These are phyloP conservation scores for Crossaster papposus DNA, from an alignment of 53 echinoderm and acorn worm genomes.

Conservation along the genomic window DNA sequence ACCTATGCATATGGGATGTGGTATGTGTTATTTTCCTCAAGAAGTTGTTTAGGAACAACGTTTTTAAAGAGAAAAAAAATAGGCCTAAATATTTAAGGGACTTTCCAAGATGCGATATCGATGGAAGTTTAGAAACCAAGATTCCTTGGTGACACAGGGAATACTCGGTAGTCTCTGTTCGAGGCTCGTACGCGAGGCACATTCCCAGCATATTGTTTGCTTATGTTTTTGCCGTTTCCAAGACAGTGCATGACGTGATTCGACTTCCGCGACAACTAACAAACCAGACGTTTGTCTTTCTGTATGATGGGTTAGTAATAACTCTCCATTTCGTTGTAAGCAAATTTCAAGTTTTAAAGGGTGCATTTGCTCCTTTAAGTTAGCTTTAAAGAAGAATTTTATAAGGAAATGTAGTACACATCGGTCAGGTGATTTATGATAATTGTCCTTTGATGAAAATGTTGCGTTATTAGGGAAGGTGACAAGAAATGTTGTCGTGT, in stretches of 20 bases:
- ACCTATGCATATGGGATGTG: not conserved
- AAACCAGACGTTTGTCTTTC: not conserved
- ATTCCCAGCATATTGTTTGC: not conserved
- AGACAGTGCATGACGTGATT: not conserved
- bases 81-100: too few species aligned
- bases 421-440: not conserved
- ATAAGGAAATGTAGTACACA: not conserved
- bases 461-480: not conserved
- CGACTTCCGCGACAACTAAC: not conserved
- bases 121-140: not conserved
- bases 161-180: not conserved
- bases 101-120: too few species aligned
- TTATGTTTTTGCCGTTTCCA: not conserved
- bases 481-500: not conserved
- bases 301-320: too few species aligned
- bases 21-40: not conserved
- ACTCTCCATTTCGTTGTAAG: too few species aligned
- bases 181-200: not conserved
- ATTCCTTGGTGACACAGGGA: not conserved
- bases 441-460: not conserved
- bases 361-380: not conserved
- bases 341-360: too few species aligned
- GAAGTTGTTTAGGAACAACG: too few species aligned
- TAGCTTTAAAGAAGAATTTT: not conserved
- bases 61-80: too few species aligned